Base-by-base conservation (phyloP, 1,140 invertebrate genomes). In the Pissodes strobi region DNA sequence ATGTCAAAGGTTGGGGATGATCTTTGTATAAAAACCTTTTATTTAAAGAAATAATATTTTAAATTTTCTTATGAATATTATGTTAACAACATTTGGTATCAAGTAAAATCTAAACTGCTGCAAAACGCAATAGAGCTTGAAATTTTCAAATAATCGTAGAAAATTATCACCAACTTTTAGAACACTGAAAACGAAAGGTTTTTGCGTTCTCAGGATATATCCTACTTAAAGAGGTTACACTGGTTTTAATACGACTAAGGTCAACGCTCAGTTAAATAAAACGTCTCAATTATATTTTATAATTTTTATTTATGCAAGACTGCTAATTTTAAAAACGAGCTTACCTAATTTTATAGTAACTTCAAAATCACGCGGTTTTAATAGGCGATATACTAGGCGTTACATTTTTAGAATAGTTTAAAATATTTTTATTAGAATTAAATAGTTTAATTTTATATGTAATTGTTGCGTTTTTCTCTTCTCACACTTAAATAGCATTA, bases 301-400 rank as follows among this genome's bases (percentile, higher is more conserved):
- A 22, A 9, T 58, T 58, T 52, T 65, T 51, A 58, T 58, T 65
- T 65, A 65, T 45, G 58, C 64, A 69, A 69, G 68, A 69, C 68
- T 69, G 68, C 68, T 69, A 66, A 69, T 69, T 69, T 69, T 66
- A 66, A 66, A 66, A 69, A 64, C 39, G 56, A 67, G 68, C 68
- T 69, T 69, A 57, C 34, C 30, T 57, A 63, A 51, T 21, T 58
- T 10, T 25, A 25, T 56, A 25, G 23, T 49, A 46, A 56, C n/a
- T n/a, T n/a, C 19, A 48, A 56, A 27, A 46, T 67, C 30, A 63
- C 59, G 18, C 34, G 19, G 23, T 8, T 41, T 56, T 48, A 55
- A 60, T 43, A 51, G 9, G 43, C 53, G 13, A 23, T 17, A 53
- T 46, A 59, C 49, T 37, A 46, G 46, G 13, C 37, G 27, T 48